phyloP scores from a whole-genome alignment of 2,113 vertebrate genomes.

The Phrynocephalus versicolor region DNA sequence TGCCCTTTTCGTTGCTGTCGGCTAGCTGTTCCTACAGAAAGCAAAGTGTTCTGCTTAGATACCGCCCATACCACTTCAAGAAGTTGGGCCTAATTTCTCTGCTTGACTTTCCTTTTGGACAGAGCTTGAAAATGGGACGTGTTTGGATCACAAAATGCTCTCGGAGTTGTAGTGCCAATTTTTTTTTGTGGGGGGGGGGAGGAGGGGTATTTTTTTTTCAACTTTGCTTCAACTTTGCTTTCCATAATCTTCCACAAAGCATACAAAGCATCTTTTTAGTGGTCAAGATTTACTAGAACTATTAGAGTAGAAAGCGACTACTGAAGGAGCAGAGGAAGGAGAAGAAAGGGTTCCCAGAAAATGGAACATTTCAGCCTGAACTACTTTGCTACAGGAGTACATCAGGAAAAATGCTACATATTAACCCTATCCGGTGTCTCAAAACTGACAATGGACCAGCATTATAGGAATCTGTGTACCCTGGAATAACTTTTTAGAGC shows the following conservation, averaged over 20 bases:
- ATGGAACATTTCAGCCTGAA: too few species aligned
- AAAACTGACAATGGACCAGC: background rate
- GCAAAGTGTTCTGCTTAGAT: too few species aligned
- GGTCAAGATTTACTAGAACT: conserved; percentile 52
- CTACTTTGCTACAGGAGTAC: background rate
- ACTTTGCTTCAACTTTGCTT: background rate
- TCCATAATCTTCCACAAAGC: conserved; percentile 59
- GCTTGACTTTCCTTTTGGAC: conserved; percentile 44
- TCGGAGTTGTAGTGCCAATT: too few species aligned
- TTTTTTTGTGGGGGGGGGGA: too few species aligned
- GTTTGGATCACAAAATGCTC: too few species aligned
- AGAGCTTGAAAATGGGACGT: background rate
- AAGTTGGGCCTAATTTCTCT: conserved; percentile 59
- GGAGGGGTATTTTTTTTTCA: background rate
- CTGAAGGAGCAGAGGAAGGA: conserved; percentile 42
- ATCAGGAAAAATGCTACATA: background rate
- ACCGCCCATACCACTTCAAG: too few species aligned
- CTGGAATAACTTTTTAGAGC: background rate
- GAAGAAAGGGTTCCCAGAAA: too few species aligned
- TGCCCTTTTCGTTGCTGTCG: conserved; percentile 5
- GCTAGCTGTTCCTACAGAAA: conserved; percentile 18
- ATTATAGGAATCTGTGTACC: background rate
- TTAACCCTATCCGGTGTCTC: background rate
- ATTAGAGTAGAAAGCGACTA: conserved; percentile 44
- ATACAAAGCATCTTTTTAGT: conserved; percentile 36